These are phyloP conservation scores for Nannospalax galili DNA, from an alignment of 2,113 vertebrate genomes.

Conservation along the genomic window DNA sequence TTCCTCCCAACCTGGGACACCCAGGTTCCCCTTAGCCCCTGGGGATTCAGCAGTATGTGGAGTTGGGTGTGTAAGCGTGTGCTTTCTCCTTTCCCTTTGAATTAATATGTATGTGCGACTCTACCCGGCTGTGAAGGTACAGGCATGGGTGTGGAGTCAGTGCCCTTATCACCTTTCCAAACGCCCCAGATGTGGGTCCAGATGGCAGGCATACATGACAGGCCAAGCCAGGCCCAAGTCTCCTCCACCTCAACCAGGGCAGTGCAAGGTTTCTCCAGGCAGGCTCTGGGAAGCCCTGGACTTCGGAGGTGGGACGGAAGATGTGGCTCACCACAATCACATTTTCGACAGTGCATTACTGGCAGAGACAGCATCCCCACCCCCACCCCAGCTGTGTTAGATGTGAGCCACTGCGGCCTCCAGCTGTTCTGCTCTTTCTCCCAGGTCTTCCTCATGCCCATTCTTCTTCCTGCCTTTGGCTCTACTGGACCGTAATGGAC, in stretches of 20 bases:
- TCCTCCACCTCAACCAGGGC: not conserved
- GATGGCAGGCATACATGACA: not conserved
- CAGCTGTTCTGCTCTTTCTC: not conserved
- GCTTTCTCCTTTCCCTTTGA: not conserved
- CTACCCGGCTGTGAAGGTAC: not conserved
- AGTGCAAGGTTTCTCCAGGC: constrained; percentile 84
- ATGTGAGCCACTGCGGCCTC: not conserved
- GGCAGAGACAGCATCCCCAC: not conserved
- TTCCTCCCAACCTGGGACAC: not conserved
- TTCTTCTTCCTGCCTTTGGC: not conserved
- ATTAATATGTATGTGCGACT: not conserved
- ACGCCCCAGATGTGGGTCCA: constrained; percentile 40
- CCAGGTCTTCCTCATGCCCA: not conserved
- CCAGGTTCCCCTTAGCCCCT: not conserved
- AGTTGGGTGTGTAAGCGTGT: not conserved
- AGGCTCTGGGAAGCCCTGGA: constrained; percentile 71
- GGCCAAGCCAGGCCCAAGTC: not conserved
- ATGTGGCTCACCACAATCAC: too few relatives aligned
- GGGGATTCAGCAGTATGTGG: not conserved
- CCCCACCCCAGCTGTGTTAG: not conserved
- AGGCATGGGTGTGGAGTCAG: not conserved
- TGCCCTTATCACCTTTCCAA: not conserved
- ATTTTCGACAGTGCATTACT: not conserved
- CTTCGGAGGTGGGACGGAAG: not conserved
- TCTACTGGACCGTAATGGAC: constrained; percentile 9